Evolutionary conservation across 2,888 invertebrate species (phyloP).

Genomic region (Tineola bisselliella): DNA sequence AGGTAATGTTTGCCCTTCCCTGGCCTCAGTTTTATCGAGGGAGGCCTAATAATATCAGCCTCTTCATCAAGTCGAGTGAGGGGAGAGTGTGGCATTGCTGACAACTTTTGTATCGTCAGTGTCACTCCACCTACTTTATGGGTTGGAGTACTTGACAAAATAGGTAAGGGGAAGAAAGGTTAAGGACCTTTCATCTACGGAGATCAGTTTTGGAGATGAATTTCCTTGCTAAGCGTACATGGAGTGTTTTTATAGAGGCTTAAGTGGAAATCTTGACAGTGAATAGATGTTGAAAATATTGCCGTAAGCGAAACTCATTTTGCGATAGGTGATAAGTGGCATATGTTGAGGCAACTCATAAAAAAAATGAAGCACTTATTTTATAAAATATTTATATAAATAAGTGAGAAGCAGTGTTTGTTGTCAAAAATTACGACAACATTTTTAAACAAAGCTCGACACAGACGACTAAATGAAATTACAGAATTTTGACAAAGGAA

Average conservation of each 20-base stretch:
- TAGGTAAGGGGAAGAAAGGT: conserved; percentile 9
- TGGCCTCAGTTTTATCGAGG: not conserved
- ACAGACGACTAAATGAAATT: not conserved
- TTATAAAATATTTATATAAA: no score
- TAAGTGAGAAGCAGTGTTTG: not conserved
- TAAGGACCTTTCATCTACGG: not conserved
- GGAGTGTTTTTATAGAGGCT: conserved; percentile 9
- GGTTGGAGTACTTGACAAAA: not conserved
- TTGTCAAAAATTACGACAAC: not conserved
- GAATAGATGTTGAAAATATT: not conserved
- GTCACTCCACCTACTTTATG: conserved; percentile 10
- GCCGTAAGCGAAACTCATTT: not conserved
- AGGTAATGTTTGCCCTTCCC: not conserved
- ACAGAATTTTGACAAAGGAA: not conserved
- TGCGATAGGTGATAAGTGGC: not conserved
- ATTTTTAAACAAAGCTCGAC: not conserved
- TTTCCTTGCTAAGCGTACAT: conserved; percentile 7
- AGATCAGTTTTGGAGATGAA: conserved; percentile 10
- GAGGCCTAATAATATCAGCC: conserved; percentile 6
- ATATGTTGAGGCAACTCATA: not conserved
- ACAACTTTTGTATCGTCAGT: conserved; percentile 5
- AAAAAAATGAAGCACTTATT: no score
- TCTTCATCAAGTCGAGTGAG: conserved; percentile 13
- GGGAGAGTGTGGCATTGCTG: conserved; percentile 5
- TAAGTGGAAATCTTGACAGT: conserved; percentile 5